Evolutionary conservation across 2,888 invertebrate species (phyloP).

Genomic region (Coelinius sp.): DNA sequence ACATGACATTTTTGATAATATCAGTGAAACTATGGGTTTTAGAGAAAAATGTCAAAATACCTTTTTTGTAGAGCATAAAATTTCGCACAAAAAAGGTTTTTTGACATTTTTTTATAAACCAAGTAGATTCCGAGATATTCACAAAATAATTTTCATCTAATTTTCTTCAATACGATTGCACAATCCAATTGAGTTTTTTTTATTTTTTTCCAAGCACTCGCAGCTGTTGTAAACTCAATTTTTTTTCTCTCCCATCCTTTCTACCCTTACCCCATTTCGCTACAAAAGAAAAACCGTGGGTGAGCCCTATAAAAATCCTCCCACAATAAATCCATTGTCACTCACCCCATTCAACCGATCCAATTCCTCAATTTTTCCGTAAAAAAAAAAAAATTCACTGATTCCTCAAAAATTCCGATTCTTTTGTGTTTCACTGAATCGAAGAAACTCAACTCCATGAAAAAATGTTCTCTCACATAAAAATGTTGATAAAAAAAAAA

Average conservation of each 20-base stretch:
- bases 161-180: too few species aligned
- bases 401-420: conserved; percentile 49
- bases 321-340: conserved; percentile 62
- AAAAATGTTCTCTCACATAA: background rate
- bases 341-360: conserved; percentile 63
- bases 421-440: conserved; percentile 42
- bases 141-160: too few species aligned
- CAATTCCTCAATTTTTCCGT: conserved; percentile 55
- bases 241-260: conserved; percentile 62
- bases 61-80: too few species aligned
- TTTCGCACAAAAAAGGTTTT: too few species aligned
- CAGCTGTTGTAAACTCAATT: conserved; percentile 55
- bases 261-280: conserved; percentile 63
- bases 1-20: background rate
- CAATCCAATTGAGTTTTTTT: background rate
- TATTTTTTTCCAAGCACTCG: conserved; percentile 1
- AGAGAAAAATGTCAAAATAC: too few species aligned
- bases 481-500: background rate
- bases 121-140: too few species aligned
- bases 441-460: background rate
- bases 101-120: too few species aligned
- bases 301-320: conserved; percentile 63
- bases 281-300: conserved; percentile 61
- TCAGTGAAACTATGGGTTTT: background rate
- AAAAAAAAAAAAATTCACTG: conserved; percentile 45